Conservation (phyloP, 1,140 invertebrate genomes). For the Polyergus mexicanus region DNA sequence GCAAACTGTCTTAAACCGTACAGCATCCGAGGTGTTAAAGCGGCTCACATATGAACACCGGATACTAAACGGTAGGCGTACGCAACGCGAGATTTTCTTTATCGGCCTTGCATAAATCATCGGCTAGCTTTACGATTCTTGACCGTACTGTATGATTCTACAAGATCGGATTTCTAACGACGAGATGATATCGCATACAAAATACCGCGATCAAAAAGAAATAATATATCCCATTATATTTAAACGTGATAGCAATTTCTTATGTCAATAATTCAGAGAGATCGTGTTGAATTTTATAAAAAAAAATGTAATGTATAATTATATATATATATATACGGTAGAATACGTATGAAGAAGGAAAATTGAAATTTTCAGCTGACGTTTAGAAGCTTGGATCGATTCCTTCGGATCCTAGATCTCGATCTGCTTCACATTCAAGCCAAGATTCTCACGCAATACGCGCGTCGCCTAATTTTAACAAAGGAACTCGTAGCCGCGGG, state of each 20-base stretch:
- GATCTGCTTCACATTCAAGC: conserved; percentile 7
- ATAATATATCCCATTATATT: not conserved
- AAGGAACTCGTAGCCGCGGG: conserved; percentile 48
- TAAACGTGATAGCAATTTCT: not conserved
- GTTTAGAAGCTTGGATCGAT: not conserved
- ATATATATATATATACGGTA: not conserved
- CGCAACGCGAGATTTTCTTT: conserved; percentile 71
- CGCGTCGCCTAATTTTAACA: conserved; percentile 48
- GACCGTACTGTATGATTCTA: not conserved
- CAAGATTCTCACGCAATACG: conserved; percentile 6
- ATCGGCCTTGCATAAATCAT: conserved; percentile 71
- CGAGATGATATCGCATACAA: not conserved
- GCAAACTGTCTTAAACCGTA: conserved; percentile 49
- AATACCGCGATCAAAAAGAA: not conserved
- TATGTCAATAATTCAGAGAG: not conserved
- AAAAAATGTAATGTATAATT: not conserved
- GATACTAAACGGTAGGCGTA: conserved; percentile 66
- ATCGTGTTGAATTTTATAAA: not conserved
- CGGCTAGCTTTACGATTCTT: conserved; percentile 7
- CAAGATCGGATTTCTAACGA: not conserved
- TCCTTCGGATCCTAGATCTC: not conserved
- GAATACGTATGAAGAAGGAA: not conserved
- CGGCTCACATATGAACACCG: conserved; percentile 19
- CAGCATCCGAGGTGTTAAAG: conserved; percentile 78
- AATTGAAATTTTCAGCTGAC: not conserved